Evolutionary conservation across 2,888 invertebrate species (phyloP).

Genomic region (Eumacrocentrus americanus): DNA sequence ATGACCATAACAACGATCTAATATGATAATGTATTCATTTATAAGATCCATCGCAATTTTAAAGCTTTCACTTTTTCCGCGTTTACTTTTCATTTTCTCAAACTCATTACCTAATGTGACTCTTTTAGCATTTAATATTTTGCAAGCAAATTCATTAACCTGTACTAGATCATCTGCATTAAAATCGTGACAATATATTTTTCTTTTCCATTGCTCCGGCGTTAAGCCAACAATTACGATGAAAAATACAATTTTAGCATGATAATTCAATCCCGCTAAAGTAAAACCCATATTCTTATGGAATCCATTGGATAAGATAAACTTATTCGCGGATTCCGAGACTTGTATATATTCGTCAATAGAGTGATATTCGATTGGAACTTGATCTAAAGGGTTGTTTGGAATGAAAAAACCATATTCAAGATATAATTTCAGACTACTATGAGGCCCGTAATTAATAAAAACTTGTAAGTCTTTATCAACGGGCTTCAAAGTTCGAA

Average conservation of each 20-base stretch:
- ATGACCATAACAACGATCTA: constrained; percentile 31
- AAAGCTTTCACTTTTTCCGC: constrained; percentile 43
- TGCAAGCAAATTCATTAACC: constrained; percentile 38
- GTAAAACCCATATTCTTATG: constrained; percentile 70
- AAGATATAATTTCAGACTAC: constrained; percentile 78
- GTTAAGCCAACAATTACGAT: constrained; percentile 40
- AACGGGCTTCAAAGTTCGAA: constrained; percentile 65
- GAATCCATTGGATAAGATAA: constrained; percentile 69
- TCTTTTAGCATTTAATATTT: constrained; percentile 42
- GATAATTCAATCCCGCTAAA: constrained; percentile 70
- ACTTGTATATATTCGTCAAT: constrained; percentile 62
- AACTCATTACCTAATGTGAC: constrained; percentile 36
- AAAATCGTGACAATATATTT: constrained; percentile 47
- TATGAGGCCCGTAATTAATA: constrained; percentile 86
- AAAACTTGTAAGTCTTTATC: constrained; percentile 77
- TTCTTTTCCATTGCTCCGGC: constrained; percentile 42
- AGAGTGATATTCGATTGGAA: constrained; percentile 67
- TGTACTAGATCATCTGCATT: constrained; percentile 37
- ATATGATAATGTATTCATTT: constrained; percentile 44
- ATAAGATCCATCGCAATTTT: constrained; percentile 44
- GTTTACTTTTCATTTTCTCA: constrained; percentile 40
- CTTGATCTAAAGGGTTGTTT: constrained; percentile 72
- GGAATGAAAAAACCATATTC: constrained; percentile 87
- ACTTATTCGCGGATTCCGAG: constrained; percentile 64
- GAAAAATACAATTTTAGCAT: constrained; percentile 62